Evolutionary conservation across 2,888 invertebrate species (phyloP).

Genomic region (Anagyrus pseudococci): DNA sequence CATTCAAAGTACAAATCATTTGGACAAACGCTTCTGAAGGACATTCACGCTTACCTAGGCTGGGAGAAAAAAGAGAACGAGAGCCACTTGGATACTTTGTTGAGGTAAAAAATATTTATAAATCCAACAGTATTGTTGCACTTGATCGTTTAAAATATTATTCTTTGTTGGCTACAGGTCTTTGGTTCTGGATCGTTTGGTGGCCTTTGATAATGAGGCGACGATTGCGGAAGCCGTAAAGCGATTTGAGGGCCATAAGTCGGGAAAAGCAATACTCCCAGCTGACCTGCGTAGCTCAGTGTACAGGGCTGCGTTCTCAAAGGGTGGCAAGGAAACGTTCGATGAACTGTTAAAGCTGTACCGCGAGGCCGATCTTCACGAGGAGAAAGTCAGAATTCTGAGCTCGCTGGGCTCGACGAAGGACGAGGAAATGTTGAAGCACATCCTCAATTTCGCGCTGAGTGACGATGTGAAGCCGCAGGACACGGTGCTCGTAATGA

Average conservation of each 20-base stretch:
- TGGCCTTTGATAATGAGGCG: slow-evolving; percentile 79
- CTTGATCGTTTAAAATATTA: neutral
- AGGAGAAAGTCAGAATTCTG: slow-evolving; percentile 91
- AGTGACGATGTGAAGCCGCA: slow-evolving; percentile 92
- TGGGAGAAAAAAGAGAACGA: slow-evolving; percentile 86
- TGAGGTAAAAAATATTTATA: slow-evolving; percentile 65
- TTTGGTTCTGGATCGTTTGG: slow-evolving; percentile 82
- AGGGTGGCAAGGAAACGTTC: slow-evolving; percentile 74
- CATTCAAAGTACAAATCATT: slow-evolving; percentile 77
- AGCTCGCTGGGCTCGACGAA: slow-evolving; percentile 82
- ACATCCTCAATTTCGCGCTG: slow-evolving; percentile 82
- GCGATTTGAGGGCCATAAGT: slow-evolving; percentile 73
- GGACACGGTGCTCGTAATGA: slow-evolving; percentile 89
- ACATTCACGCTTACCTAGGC: slow-evolving; percentile 77
- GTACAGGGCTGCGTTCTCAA: slow-evolving; percentile 79
- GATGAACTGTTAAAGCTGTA: slow-evolving; percentile 82
- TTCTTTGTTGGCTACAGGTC: no score
- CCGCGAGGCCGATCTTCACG: slow-evolving; percentile 85
- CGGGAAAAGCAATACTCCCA: slow-evolving; percentile 69
- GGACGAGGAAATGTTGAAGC: slow-evolving; percentile 73
- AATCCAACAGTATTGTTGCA: neutral
- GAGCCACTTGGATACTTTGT: slow-evolving; percentile 84
- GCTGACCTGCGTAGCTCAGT: slow-evolving; percentile 90
- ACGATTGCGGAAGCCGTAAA: slow-evolving; percentile 79
- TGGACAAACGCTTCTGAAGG: slow-evolving; percentile 75